phyloP scores from a whole-genome alignment of 64 coral and sea anemone genomes.

The Actinia tenebrosa region DNA sequence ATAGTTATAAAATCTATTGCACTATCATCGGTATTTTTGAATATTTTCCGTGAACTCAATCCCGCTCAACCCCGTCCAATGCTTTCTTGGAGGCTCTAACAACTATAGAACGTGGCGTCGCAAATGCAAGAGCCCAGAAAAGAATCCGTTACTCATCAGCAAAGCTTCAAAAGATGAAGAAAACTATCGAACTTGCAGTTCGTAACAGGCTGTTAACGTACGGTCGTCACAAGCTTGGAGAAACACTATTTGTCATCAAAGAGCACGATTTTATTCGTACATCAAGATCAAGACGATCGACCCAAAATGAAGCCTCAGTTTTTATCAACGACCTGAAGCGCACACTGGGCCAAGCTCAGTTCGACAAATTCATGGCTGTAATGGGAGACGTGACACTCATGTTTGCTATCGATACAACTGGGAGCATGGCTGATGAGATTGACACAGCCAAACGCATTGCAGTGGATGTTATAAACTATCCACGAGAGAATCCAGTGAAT shows the following conservation, averaged over 20 bases:
- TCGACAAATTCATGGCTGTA: constrained; percentile 35
- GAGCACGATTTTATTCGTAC: neutral
- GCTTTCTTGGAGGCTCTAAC: constrained; percentile 60
- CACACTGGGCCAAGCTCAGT: neutral
- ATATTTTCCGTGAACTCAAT: too few species aligned
- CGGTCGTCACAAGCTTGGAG: constrained; percentile 6
- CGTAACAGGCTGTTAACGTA: neutral
- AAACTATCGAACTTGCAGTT: neutral
- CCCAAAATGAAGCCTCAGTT: neutral
- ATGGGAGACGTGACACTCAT: constrained; percentile 12
- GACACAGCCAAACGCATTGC: constrained; percentile 27
- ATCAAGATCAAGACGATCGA: neutral
- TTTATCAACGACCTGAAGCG: neutral
- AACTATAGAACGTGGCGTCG: constrained; percentile 56
- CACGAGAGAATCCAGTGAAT: too few species aligned
- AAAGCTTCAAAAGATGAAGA: constrained; percentile 40
- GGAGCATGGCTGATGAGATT: constrained; percentile 27
- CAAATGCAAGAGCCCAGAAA: constrained; percentile 29
- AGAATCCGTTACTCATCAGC: neutral
- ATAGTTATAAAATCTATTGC: too few species aligned
- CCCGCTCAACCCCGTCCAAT: constrained; percentile 46
- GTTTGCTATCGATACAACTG: constrained; percentile 33
- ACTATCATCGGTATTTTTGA: too few species aligned
- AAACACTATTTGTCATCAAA: constrained; percentile 10
- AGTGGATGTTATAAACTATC: too few species aligned